Evolutionary conservation across 2,888 invertebrate genomes (phyloP), one percentile per base, ranked within the genome.

Genomic region (Gryllus longicercus): DNA sequence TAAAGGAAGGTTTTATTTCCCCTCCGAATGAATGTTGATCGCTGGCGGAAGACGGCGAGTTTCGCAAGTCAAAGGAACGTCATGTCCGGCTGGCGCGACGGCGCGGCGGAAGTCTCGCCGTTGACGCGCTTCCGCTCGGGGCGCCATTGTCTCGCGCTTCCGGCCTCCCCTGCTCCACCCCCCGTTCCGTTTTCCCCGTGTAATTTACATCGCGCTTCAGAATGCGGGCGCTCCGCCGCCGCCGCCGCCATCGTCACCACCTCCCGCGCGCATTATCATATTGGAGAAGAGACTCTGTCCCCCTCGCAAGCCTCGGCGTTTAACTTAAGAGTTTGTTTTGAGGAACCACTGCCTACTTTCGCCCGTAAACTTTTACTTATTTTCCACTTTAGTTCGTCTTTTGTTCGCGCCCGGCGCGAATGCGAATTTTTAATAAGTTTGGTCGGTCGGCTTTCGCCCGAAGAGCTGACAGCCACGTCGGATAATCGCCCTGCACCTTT

Each of bases 241-340:
- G 51, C 51, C 51, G 12, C 2, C 14, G 63, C 63, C 63, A 63
- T n/a, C 63, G 11, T 14, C 16, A 63, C 63, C 63, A n/a, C 16
- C 63, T 18, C 63, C 63, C 1, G 4, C 63, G 63, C 63, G 8
- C 63, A 63, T n/a, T 63, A 63, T 63, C 63, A 63, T 63, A 63
- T 63, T 63, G 63, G 63, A 63, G 63, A 63, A 63, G 63, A 63
- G 63, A 63, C n/a, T 63, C 63, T 14, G 16, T 16, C 63, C 16
- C n/a, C 10, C 4, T 16, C 63, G 10, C 63, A 0, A n/a, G 63
- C 63, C 63, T 18, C 16, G n/a, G 63, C 63, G 63, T 63, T 63
- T 63, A 63, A 63, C 63, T 63, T 63, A 38, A n/a, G 63, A 63
- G 63, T 63, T 63, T 63, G 63, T 63, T 63, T 63, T 63, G 63